Evolutionary conservation across 2,888 invertebrate species (phyloP), one percentile per base, ranked within the genome.

Genomic region (Odiellus spinosus): DNA sequence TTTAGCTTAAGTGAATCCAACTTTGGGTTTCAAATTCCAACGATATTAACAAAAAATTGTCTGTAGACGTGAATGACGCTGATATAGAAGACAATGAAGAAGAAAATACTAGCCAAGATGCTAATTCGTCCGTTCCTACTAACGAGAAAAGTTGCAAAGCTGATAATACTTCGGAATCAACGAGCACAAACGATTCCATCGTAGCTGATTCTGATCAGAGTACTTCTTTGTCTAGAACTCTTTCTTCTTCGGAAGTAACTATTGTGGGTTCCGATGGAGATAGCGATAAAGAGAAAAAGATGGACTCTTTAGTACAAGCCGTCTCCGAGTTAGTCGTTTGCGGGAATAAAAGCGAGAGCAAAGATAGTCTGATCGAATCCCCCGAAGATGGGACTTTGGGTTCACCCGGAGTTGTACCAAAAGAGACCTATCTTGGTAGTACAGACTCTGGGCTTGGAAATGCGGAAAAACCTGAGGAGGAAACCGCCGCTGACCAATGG

Each of bases 51-150:
- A n/a, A n/a, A n/a, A n/a, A n/a, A n/a, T n/a, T n/a, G n/a, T n/a
- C 42, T 17, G 8, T 21, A 52, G 52, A 50, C 15, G 21, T 21
- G 8, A 50, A 47, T 32, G 65, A 66, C 60, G 66, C 66, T 42
- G 66, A 66, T 55, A 58, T 66, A 17, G 66, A 66, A 48, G 66
- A 66, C 52, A 66, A 66, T 53, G 45, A 61, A 17, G 64, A 65
- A 40, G 61, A 59, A 54, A 38, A 18, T 18, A 14, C 10, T 10
- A 17, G 17, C 10, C 38, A 38, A 12, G 17, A 38, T 10, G 15
- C 14, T 17, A n/a, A 2, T 17, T 38, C 38, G 8, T 15, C 38
- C 18, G 4, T n/a, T 15, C 15, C 18, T 18, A 2, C 17, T 10
- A 38, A 38, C 14, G 18, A 38, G 11, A 20, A 41, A 19, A 41